phyloP scores from a whole-genome alignment of 2,113 vertebrate genomes.

The Andinoacara biseriatus region DNA sequence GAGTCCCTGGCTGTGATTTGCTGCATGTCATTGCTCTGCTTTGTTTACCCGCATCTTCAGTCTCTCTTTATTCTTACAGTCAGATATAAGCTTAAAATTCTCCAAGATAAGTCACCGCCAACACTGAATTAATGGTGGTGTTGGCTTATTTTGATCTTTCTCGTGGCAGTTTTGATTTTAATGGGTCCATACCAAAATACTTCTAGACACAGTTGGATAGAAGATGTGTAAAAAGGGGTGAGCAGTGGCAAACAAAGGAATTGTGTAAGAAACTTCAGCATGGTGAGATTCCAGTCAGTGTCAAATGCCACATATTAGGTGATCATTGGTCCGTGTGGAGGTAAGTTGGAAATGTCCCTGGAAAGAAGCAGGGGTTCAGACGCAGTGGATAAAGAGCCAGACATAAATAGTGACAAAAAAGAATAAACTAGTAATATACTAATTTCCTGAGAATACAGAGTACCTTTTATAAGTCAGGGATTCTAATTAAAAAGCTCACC shows the following conservation, averaged over 20 bases:
- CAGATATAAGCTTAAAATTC: too few relatives aligned
- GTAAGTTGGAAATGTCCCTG: not conserved
- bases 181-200: not conserved
- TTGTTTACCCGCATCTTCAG: not conserved
- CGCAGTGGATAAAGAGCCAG: too few relatives aligned
- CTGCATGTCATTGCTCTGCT: not conserved
- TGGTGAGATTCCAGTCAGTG: too few relatives aligned
- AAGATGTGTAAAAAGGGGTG: not conserved
- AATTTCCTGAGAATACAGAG: too few relatives aligned
- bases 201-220: not conserved
- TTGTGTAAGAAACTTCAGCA: not conserved
- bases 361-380: not conserved
- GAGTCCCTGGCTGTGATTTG: not conserved
- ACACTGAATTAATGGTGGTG: not conserved
- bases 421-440: too few relatives aligned
- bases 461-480: too few relatives aligned
- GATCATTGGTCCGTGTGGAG: not conserved
- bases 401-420: too few relatives aligned
- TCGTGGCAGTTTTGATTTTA: not conserved
- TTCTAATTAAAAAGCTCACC: too few relatives aligned
- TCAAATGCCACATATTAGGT: too few relatives aligned
- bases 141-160: not conserved
- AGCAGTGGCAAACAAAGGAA: not conserved
- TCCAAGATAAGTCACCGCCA: not conserved
- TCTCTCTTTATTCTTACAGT: too few relatives aligned